A percentile compares a stretch with the other conserved stretches of the same genome.
These are phyloP conservation scores for Brachionus rubens DNA, from an alignment of 1,140 invertebrate genomes.

Conservation along the genomic window DNA sequence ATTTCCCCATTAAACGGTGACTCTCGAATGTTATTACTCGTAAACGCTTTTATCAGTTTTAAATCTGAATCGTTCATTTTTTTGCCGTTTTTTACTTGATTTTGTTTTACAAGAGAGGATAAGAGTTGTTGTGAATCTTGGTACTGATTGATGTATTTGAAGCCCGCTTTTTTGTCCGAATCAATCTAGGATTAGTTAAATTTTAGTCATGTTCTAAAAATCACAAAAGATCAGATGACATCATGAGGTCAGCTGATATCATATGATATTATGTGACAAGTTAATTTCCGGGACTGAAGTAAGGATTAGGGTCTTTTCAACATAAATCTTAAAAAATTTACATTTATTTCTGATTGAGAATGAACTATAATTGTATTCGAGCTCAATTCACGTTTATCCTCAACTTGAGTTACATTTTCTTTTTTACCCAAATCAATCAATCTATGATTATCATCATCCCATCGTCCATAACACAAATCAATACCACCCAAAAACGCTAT, in stretches of 20 bases:
- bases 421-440: slow-evolving; percentile 49
- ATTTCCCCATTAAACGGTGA: not conserved
- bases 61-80: not conserved
- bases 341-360: slow-evolving; percentile 10
- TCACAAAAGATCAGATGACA: too few species aligned
- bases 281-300: too few species aligned
- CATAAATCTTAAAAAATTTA: not conserved
- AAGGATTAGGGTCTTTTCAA: too few species aligned
- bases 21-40: not conserved
- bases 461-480: slow-evolving; percentile 84
- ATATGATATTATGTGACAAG: too few species aligned
- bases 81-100: not conserved
- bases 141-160: slow-evolving; percentile 5
- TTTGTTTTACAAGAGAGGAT: not conserved
- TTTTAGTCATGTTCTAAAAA: too few species aligned
- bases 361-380: not conserved
- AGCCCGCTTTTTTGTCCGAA: not conserved
- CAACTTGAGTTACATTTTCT: slow-evolving; percentile 1
- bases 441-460: slow-evolving; percentile 65
- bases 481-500: slow-evolving; percentile 91
- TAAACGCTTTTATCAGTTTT: slow-evolving; percentile 26
- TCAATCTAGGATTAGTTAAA: too few species aligned
- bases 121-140: slow-evolving; percentile 30
- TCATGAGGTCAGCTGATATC: too few species aligned
- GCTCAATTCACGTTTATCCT: not conserved